These are phyloP conservation scores for Carcharodon carcharias DNA, from an alignment of 2,797 vertebrate genomes.

Conservation along the genomic window DNA sequence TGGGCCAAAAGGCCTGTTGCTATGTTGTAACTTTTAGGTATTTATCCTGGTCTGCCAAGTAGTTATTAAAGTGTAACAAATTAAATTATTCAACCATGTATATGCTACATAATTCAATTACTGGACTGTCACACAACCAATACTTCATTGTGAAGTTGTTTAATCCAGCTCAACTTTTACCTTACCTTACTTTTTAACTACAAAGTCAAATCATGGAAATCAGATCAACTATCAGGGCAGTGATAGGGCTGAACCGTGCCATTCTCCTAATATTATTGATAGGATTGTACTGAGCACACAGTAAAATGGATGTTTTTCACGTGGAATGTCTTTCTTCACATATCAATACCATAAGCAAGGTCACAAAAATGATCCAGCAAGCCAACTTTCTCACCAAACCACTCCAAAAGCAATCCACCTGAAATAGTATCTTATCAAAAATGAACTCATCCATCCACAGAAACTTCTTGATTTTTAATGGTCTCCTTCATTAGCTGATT, in stretches of 20 bases:
- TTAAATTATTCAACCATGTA: neutral
- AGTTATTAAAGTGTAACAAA: neutral
- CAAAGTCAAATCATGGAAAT: slow-evolving; percentile 13
- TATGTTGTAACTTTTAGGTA: neutral
- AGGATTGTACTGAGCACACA: neutral
- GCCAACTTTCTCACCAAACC: neutral
- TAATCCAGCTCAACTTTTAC: neutral
- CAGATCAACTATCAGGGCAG: neutral
- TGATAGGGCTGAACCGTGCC: neutral
- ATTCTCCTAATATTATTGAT: neutral
- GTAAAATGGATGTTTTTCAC: neutral
- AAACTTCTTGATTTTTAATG: neutral
- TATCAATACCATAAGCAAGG: neutral
- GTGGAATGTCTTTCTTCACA: neutral
- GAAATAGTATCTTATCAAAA: slow-evolving; percentile 3
- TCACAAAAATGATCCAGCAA: neutral
- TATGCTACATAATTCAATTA: neutral
- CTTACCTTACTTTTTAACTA: neutral
- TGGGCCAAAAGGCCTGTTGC: neutral
- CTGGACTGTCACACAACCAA: neutral
- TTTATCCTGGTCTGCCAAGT: neutral
- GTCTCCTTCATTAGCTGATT: neutral
- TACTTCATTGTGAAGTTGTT: neutral
- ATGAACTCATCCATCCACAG: neutral
- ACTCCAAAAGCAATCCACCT: neutral